A percentile compares a stretch with the other conserved stretches of the same genome.
Conservation (phyloP, 2,888 invertebrate species). For the Rotaria sp. region DNA sequence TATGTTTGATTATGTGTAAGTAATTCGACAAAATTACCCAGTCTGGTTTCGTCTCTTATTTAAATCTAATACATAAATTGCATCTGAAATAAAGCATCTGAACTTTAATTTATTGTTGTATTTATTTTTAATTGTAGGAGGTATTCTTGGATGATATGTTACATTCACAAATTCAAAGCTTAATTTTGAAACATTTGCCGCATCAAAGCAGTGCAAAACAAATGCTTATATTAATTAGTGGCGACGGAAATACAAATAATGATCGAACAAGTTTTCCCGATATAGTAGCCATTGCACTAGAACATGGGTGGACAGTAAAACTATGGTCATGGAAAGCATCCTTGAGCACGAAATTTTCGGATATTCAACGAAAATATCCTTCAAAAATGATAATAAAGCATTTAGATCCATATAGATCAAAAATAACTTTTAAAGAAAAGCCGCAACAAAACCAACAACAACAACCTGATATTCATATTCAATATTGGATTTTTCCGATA, state of each 20-base stretch:
- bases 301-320: neutral
- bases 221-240: neutral
- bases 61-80: too few relatives aligned
- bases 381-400: neutral
- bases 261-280: neutral
- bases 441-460: neutral
- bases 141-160: neutral
- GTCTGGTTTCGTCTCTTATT: too few relatives aligned
- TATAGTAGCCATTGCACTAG: neutral
- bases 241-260: neutral
- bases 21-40: too few relatives aligned
- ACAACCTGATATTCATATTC: neutral
- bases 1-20: too few relatives aligned
- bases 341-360: neutral
- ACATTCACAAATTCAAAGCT: neutral
- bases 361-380: neutral
- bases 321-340: neutral
- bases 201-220: neutral
- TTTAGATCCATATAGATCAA: neutral
- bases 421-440: neutral
- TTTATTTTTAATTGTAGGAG: neutral
- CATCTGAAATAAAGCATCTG: too few relatives aligned
- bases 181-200: neutral
- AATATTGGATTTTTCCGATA: too few relatives aligned
- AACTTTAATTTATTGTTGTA: too few relatives aligned